Evolutionary conservation across 2,888 invertebrate genomes (phyloP), one percentile per base, ranked within the genome.

Genomic region (Zele albiditarsus): DNA sequence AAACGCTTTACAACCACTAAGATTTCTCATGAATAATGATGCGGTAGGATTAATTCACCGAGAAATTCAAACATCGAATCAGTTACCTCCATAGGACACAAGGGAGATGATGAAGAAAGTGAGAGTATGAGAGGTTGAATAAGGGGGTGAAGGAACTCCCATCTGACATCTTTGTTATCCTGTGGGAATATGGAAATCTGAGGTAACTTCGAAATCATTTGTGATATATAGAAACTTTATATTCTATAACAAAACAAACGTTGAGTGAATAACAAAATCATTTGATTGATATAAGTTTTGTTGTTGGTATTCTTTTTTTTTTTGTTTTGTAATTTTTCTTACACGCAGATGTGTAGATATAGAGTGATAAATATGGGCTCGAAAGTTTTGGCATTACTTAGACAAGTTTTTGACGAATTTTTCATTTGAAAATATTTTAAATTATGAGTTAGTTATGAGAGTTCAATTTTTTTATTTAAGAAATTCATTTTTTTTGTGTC

Each of bases 41-140:
- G 31, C 31, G 31, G 33, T 20, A 31, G 33, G 23, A 33, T 63
- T 63, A 63, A 63, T 63, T 63, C 63, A 20, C 63, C 33, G 63
- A 74, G 71, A 63, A 72, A 74, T 38, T 74, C 68, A 58, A 71
- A 71, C 60, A 71, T 71, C 67, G 67, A 27, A 62, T 67, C 65
- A 71, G 60, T 62, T 63, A 68, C 75, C 33, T 67, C 57, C 75
- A 70, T 69, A 46, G 71, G 49, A 63, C 70, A 70, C 73, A 49
- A 53, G 49, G 72, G 68, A 72, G 78, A 74, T 69, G 67, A 63
- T 60, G 76, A 71, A 73, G 46, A 49, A 57, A 27, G 31, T n/a
- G 63, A 33, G 65, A 63, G 42, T 25, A 62, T 12, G 53, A 63
- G 20, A 53, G 53, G 23, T 8, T 4, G 3, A 14, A 33, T 10